A percentile compares a stretch with the other conserved stretches of the same genome.
Conservation (phyloP, 2,888 invertebrate species). For the Stenotaenia linearis region DNA sequence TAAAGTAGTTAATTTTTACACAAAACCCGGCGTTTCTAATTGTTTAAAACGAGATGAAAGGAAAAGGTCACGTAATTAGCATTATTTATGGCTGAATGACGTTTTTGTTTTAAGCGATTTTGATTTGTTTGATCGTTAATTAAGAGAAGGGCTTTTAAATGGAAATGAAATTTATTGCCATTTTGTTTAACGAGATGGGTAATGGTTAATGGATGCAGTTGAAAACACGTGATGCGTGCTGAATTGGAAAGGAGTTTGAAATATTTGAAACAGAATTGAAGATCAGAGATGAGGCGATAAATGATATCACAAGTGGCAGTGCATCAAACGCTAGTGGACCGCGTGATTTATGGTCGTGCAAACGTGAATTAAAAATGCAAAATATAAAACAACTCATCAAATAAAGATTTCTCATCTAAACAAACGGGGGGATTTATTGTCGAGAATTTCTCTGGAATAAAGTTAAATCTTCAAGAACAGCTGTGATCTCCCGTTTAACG, state of each 20-base stretch:
- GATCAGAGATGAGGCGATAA: background rate
- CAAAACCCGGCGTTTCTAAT: background rate
- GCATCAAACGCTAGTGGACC: background rate
- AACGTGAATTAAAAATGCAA: background rate
- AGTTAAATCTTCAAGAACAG: too few relatives aligned
- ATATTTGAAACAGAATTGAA: background rate
- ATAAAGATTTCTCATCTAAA: too few relatives aligned
- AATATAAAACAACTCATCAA: background rate
- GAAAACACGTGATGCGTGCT: background rate
- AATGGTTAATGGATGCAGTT: background rate
- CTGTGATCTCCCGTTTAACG: too few relatives aligned
- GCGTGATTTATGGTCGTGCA: background rate
- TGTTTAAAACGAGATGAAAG: background rate
- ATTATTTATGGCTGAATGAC: background rate
- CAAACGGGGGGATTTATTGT: too few relatives aligned
- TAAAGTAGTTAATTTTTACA: too few relatives aligned
- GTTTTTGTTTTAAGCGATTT: background rate
- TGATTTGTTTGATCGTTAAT: slow-evolving; percentile 15
- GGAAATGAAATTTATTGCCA: background rate
- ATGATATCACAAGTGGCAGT: background rate
- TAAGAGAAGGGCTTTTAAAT: background rate
- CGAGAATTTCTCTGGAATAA: too few relatives aligned
- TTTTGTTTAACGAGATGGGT: background rate
- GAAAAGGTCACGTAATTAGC: background rate
- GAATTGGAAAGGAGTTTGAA: background rate